A percentile compares a stretch with the other conserved stretches of the same genome.
phyloP scores from a whole-genome alignment of 2,113 vertebrate species.

The Mixornis gularis region DNA sequence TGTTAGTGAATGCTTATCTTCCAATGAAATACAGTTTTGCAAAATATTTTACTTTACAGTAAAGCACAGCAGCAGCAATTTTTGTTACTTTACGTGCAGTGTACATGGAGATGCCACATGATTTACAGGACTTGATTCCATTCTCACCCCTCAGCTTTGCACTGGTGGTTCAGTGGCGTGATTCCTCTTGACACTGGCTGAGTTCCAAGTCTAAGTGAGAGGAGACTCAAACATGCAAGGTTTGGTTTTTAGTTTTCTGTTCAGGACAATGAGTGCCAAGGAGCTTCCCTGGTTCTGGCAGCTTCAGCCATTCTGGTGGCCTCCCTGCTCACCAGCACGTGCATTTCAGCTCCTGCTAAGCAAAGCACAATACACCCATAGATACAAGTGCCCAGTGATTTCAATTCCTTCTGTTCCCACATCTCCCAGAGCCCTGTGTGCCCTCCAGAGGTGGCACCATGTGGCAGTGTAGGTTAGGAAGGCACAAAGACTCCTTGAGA shows the following conservation, averaged over 20 bases:
- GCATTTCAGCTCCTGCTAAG: not conserved
- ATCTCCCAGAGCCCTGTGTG: not conserved
- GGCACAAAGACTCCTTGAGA: not conserved
- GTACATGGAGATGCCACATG: not conserved
- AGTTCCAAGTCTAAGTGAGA: not conserved
- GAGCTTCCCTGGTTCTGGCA: not conserved
- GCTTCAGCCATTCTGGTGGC: not conserved
- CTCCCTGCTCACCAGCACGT: not conserved
- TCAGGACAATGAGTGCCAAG: not conserved
- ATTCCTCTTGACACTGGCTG: not conserved
- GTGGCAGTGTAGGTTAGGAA: not conserved
- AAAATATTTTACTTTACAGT: not conserved
- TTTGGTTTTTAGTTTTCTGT: not conserved
- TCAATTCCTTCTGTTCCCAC: not conserved
- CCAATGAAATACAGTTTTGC: not conserved
- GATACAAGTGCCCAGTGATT: not conserved
- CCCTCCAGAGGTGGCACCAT: not conserved
- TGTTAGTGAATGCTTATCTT: not conserved
- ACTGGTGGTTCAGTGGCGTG: not conserved
- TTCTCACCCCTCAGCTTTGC: not conserved
- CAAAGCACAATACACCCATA: not conserved
- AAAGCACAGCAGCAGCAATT: conserved; percentile 13
- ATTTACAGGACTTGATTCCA: not conserved
- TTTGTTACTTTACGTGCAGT: not conserved
- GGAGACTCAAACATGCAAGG: not conserved